These are phyloP conservation scores for Ferdinandea cuprea DNA, from an alignment of 2,888 invertebrate genomes.

Conservation along the genomic window DNA sequence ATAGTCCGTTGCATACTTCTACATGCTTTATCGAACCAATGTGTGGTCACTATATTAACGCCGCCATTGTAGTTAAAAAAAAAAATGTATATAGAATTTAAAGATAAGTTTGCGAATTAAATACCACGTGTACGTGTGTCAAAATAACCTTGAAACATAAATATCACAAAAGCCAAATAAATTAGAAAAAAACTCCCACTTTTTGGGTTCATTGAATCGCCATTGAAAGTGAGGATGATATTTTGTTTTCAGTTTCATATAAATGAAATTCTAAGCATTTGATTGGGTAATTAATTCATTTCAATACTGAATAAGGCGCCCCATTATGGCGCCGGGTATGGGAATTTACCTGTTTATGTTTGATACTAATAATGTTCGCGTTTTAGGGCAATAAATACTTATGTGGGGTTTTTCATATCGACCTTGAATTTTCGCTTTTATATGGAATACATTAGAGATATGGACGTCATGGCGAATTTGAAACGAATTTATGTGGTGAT, in stretches of 20 bases:
- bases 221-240: neutral
- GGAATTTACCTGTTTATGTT: too few species aligned
- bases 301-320: neutral
- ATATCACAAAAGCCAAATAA: too few species aligned
- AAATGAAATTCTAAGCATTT: neutral
- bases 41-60: neutral
- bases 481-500: neutral
- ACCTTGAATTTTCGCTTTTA: neutral
- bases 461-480: neutral
- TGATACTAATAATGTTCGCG: neutral
- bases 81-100: too few species aligned
- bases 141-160: too few species aligned
- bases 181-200: too few species aligned
- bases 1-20: constrained; percentile 1
- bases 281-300: neutral
- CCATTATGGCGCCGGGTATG: neutral
- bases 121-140: too few species aligned
- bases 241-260: constrained; percentile 3
- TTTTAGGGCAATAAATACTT: neutral
- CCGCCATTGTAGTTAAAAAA: neutral
- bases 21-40: neutral
- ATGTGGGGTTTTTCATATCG: neutral
- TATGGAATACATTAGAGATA: neutral
- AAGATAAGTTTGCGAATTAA: too few species aligned
- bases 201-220: neutral